phyloP scores from a whole-genome alignment of 2,888 invertebrate genomes.

The Agrotis puta region DNA sequence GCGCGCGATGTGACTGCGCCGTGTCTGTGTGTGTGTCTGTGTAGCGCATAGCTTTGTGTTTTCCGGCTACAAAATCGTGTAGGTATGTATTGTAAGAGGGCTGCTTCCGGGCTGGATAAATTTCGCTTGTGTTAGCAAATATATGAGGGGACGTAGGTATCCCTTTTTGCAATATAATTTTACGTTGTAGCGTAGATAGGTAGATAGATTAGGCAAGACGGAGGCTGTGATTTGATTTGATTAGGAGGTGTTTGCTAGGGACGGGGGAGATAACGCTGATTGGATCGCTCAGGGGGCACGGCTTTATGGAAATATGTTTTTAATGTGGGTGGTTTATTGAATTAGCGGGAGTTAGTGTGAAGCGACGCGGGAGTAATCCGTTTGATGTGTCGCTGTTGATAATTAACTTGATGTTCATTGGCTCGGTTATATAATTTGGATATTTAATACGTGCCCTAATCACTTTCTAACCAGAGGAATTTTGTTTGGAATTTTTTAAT shows the following conservation, averaged over 20 bases:
- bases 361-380: constrained; percentile 83
- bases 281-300: constrained; percentile 84
- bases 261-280: constrained; percentile 89
- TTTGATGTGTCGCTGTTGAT: constrained; percentile 80
- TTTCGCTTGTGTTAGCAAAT: constrained; percentile 90
- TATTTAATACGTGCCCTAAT: constrained; percentile 61
- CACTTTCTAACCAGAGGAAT: constrained; percentile 58
- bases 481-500: constrained; percentile 36
- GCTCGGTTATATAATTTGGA: constrained; percentile 70
- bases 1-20: constrained; percentile 75
- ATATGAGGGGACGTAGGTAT: constrained; percentile 89
- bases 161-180: constrained; percentile 91
- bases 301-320: constrained; percentile 90
- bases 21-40: constrained; percentile 77
- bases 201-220: constrained; percentile 90
- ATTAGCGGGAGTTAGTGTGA: constrained; percentile 85
- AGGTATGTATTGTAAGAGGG: constrained; percentile 82
- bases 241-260: constrained; percentile 90
- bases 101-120: constrained; percentile 89
- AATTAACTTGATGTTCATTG: constrained; percentile 78
- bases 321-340: constrained; percentile 90
- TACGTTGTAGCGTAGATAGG: constrained; percentile 90
- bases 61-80: constrained; percentile 85
- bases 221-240: constrained; percentile 91
- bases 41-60: constrained; percentile 80